Conservation (phyloP, 2,888 invertebrate genomes). For the Rotaria socialis region DNA sequence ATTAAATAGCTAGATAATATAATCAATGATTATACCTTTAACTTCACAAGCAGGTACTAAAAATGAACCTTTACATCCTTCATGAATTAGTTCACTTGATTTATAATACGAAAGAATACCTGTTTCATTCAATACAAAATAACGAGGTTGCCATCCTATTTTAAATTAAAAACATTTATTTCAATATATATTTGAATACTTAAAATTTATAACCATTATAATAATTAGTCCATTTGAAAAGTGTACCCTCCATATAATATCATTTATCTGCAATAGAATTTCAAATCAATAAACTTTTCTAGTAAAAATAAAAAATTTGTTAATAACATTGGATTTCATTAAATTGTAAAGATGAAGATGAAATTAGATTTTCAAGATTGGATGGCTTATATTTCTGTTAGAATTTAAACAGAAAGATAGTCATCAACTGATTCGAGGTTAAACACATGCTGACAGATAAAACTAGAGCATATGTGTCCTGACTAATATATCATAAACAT, state of each 20-base stretch:
- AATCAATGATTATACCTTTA: slow-evolving; percentile 64
- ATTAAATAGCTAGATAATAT: background rate
- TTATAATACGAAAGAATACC: slow-evolving; percentile 75
- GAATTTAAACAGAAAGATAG: no score
- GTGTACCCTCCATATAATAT: background rate
- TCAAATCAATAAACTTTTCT: background rate
- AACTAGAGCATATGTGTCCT: no score
- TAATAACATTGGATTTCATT: background rate
- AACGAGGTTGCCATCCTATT: slow-evolving; percentile 78
- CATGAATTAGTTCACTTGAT: slow-evolving; percentile 74
- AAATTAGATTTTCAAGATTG: background rate
- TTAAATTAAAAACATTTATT: slow-evolving; percentile 44
- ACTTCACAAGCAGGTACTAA: slow-evolving; percentile 78
- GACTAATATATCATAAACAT: background rate
- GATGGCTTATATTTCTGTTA: no score
- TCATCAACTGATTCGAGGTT: no score
- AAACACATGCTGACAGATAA: no score
- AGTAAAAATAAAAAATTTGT: no score
- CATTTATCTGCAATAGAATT: background rate
- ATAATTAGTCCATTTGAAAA: background rate
- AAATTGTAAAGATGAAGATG: background rate
- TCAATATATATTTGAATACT: background rate
- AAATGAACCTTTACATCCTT: slow-evolving; percentile 77
- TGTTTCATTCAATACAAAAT: slow-evolving; percentile 77
- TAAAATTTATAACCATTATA: background rate